phyloP scores from a whole-genome alignment of 1,140 invertebrate genomes.

The Gonatopus flavifemur region DNA sequence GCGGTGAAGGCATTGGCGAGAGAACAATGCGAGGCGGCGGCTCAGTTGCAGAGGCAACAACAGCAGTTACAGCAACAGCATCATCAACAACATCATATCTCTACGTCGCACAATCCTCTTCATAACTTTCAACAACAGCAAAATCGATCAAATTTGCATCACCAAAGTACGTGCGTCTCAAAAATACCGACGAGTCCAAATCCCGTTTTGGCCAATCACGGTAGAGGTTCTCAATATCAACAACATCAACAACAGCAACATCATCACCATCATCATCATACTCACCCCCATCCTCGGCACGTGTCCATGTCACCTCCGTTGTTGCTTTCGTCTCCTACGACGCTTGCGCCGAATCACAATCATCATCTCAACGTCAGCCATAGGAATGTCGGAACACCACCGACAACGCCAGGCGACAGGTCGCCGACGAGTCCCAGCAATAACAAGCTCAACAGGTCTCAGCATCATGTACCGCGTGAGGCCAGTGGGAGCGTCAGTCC shows the following conservation, averaged over 20 bases:
- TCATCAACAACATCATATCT: constrained; percentile 27
- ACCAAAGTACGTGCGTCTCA: too few species aligned
- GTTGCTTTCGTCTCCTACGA: constrained; percentile 41
- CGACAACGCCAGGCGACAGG: constrained; percentile 49
- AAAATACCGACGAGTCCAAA: too few species aligned
- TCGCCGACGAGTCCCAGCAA: constrained; percentile 51
- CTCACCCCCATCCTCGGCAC: constrained; percentile 38
- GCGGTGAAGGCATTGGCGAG: constrained; percentile 58
- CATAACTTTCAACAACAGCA: constrained; percentile 23
- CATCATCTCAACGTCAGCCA: constrained; percentile 39
- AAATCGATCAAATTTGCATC: constrained; percentile 26
- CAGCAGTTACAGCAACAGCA: constrained; percentile 40
- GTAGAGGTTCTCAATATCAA: constrained; percentile 12
- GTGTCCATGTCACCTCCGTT: constrained; percentile 53
- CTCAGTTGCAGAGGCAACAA: constrained; percentile 45
- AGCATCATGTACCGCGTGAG: constrained; percentile 47
- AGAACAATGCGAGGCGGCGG: constrained; percentile 54
- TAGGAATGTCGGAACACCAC: constrained; percentile 35
- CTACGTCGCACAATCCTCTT: constrained; percentile 23
- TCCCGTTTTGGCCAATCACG: constrained; percentile 16
- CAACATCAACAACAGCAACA: constrained; percentile 36
- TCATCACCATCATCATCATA: constrained; percentile 39
- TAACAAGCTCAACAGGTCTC: constrained; percentile 44
- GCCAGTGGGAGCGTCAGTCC: constrained; percentile 67
- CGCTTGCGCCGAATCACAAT: constrained; percentile 55